Conservation (phyloP, 2,888 invertebrate genomes). For the Parnassius smintheus region DNA sequence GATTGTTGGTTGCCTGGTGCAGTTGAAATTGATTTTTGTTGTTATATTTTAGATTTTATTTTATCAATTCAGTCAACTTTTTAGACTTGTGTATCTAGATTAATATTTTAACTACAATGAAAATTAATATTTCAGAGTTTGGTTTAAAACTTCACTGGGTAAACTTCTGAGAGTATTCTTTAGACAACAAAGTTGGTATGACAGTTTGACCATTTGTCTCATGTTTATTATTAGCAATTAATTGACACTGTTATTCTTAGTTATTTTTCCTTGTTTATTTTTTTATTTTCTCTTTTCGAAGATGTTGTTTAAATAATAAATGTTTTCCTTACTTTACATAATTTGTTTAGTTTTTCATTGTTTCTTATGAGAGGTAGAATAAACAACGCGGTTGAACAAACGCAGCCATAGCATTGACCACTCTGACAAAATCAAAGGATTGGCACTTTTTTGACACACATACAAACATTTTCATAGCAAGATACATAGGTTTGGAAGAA, state of each 20-base stretch:
- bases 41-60: conserved; percentile 75
- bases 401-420: background rate
- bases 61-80: conserved; percentile 65
- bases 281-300: conserved; percentile 60
- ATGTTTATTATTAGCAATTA: conserved; percentile 54
- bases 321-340: conserved; percentile 64
- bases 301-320: conserved; percentile 71
- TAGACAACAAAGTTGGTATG: conserved; percentile 33
- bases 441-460: background rate
- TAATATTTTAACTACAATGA: conserved; percentile 52
- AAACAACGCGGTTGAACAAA: conserved; percentile 2
- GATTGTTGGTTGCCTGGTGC: conserved; percentile 47
- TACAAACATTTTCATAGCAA: background rate
- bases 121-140: conserved; percentile 46
- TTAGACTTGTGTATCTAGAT: conserved; percentile 59
- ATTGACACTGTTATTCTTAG: conserved; percentile 77
- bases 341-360: conserved; percentile 57
- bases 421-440: background rate
- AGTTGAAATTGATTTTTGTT: conserved; percentile 61
- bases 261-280: conserved; percentile 61
- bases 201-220: conserved; percentile 32
- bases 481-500: conserved; percentile 4
- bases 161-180: conserved; percentile 4
- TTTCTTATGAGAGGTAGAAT: conserved; percentile 26
- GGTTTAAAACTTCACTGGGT: conserved; percentile 30